phyloP scores from a whole-genome alignment of 2,888 invertebrate species.

The Mayetiola destructor region DNA sequence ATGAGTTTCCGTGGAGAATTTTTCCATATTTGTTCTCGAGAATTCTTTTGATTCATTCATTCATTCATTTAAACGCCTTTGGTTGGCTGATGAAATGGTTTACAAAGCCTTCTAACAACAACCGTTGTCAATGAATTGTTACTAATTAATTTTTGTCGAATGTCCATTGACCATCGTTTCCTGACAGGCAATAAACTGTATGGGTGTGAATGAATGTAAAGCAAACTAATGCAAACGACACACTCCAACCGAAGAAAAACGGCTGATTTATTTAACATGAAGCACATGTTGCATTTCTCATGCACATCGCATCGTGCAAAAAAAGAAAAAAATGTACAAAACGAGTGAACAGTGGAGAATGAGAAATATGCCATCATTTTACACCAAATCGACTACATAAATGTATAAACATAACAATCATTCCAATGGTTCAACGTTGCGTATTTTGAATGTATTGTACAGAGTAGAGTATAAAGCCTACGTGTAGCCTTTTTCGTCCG shows the following conservation, averaged over 20 bases:
- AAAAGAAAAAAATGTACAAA: too few relatives aligned
- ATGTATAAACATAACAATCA: too few relatives aligned
- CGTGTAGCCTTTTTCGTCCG: too few relatives aligned
- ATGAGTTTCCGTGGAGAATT: neutral
- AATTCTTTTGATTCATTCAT: too few relatives aligned
- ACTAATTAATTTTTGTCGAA: neutral
- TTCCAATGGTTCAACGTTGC: too few relatives aligned
- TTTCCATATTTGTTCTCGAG: neutral
- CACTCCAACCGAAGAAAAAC: neutral
- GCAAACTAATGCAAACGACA: constrained; percentile 3
- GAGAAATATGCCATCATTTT: too few relatives aligned
- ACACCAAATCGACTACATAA: too few relatives aligned
- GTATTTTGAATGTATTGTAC: too few relatives aligned
- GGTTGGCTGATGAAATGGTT: too few relatives aligned
- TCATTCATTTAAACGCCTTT: too few relatives aligned
- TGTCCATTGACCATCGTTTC: neutral
- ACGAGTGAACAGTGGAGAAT: neutral
- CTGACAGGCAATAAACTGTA: neutral
- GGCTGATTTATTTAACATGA: constrained; percentile 8
- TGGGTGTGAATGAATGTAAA: neutral
- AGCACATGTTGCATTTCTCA: constrained; percentile 12
- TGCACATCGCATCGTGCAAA: neutral
- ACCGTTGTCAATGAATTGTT: constrained; percentile 1
- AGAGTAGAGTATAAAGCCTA: too few relatives aligned
- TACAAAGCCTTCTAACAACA: too few relatives aligned